Conservation (phyloP, 1,140 invertebrate species). For the Drosophila ohnishii region DNA sequence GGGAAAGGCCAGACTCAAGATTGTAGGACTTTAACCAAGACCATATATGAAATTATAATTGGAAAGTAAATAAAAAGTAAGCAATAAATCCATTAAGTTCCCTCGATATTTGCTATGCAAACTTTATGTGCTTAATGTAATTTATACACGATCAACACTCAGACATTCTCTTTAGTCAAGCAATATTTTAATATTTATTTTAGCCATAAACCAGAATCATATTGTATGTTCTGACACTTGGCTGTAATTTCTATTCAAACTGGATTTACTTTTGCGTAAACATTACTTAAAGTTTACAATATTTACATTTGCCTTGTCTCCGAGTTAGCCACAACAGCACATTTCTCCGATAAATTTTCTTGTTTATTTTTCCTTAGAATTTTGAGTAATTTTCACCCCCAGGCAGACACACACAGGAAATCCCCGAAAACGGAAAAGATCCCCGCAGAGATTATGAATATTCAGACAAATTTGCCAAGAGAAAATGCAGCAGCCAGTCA, state of each 20-base stretch:
- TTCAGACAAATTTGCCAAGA: not conserved
- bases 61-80: not conserved
- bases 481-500: conserved; percentile 11
- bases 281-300: conserved; percentile 1
- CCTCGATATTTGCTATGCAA: not conserved
- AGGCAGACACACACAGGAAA: conserved; percentile 21
- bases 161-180: not conserved
- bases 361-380: conserved; percentile 19
- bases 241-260: not conserved
- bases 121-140: not conserved
- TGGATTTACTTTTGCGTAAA: not conserved
- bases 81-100: conserved; percentile 10
- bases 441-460: conserved; percentile 19
- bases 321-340: not conserved
- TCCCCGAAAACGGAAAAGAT: conserved; percentile 25
- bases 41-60: not conserved
- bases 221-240: conserved; percentile 18
- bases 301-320: not conserved
- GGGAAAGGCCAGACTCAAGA: not conserved
- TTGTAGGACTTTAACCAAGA: not conserved
- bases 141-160: conserved; percentile 10
- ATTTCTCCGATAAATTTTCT: not conserved
- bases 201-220: not conserved
- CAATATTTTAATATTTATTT: conserved; percentile 6
- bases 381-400: not conserved